Base-by-base conservation (phyloP, 2,113 vertebrate genomes). In the Upupa epops region DNA sequence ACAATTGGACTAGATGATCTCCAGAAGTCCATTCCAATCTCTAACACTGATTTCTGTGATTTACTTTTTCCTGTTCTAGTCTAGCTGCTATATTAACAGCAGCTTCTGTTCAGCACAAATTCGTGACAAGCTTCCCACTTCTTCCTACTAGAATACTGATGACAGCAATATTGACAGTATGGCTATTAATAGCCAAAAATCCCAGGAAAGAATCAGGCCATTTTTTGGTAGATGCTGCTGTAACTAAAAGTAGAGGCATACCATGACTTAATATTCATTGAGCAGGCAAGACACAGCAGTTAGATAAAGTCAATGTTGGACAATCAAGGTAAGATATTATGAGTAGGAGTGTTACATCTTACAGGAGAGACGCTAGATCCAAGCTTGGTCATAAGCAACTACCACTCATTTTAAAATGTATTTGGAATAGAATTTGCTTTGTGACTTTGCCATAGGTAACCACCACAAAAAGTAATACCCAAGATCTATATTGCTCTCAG, bases 231-330 rank as follows among this genome's bases (percentile, higher is more conserved):
- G 51, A 72, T 28, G 11, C 18, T 70, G 79, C 48, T 70, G 11
- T 18, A 22, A 78, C 3, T 42, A 11, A 58, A 26, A 45, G n/a
- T 1, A 72, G n/a, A 77, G n/a, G 36, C 49, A 45, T 2, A n/a
- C 29, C 59, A 70, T 8, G 31, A 73, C 8, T 72, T 65, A 0
- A 34, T 1, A 2, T 13, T 68, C 17, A 60, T 13, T 18, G 18
- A 28, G 14, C 2, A 24, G 34, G 21, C 36, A 75, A 46, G 8
- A 29, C 9, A 56, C 2, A 49, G 29, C 18, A 64, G 24, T 16
- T 18, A 16, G 42, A 45, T 45, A 12, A 45, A n/a, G n/a, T n/a
- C n/a, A n/a, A n/a, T n/a, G n/a, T 45, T 45, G 42, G 42, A 45
- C 42, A 46, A 18, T 18, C 45, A 12, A 17, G 45, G 14, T 46